Percentiles rank a stretch among this genome's conserved stretches.
These are phyloP conservation scores for Synanthedon formicaeformis DNA, from an alignment of 2,888 invertebrate species.

Conservation along the genomic window DNA sequence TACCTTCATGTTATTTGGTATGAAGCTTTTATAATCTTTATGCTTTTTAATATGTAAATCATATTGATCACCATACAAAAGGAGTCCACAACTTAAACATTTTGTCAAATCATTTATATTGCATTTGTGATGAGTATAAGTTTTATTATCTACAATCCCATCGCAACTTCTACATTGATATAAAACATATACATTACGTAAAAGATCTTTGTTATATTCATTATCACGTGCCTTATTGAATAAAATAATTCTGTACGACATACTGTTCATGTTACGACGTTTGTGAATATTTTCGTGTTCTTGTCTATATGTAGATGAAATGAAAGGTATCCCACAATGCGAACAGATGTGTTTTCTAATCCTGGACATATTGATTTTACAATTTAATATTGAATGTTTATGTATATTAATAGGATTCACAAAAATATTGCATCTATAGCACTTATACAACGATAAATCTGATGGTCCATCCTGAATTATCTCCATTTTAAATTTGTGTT, in stretches of 20 bases:
- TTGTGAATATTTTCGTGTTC: constrained; percentile 34
- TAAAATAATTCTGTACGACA: constrained; percentile 30
- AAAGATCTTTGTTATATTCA: constrained; percentile 20
- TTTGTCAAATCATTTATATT: constrained; percentile 17
- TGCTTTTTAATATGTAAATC: constrained; percentile 33
- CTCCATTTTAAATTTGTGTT: constrained; percentile 40
- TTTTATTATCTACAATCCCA: constrained; percentile 25
- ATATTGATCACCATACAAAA: constrained; percentile 22
- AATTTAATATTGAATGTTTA: constrained; percentile 25
- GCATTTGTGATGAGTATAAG: constrained; percentile 25
- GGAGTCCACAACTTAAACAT: constrained; percentile 35
- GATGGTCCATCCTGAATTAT: constrained; percentile 29
- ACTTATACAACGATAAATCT: constrained; percentile 33
- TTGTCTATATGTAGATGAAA: constrained; percentile 17
- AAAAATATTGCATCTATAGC: constrained; percentile 32
- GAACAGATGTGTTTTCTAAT: constrained; percentile 29
- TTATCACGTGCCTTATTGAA: constrained; percentile 32
- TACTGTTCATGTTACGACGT: constrained; percentile 11
- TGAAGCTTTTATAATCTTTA: constrained; percentile 23
- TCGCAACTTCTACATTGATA: constrained; percentile 45
- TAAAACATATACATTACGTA: constrained; percentile 23
- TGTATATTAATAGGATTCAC: constrained; percentile 26
- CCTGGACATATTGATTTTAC: constrained; percentile 9
- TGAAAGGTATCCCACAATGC: constrained; percentile 31
- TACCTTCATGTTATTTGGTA: constrained; percentile 31